phyloP scores from a whole-genome alignment of 2,113 vertebrate genomes.

The Morone saxatilis region DNA sequence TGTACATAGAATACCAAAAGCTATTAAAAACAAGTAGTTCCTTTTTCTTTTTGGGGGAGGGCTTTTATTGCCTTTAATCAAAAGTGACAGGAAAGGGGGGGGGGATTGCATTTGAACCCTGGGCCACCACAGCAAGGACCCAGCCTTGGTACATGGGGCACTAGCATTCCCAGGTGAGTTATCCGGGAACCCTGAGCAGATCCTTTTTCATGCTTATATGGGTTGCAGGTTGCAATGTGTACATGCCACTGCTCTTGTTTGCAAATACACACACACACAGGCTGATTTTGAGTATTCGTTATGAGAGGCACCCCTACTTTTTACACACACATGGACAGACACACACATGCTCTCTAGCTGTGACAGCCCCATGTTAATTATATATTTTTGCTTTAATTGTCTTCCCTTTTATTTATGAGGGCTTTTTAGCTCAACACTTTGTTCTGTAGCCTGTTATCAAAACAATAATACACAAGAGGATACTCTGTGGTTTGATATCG shows the following conservation, averaged over 20 bases:
- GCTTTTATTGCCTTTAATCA: too few species aligned
- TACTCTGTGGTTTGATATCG: constrained; percentile 3
- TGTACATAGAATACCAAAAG: neutral
- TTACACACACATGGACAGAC: neutral
- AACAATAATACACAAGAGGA: constrained; percentile 48
- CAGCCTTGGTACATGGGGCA: neutral
- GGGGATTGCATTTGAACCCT: too few species aligned
- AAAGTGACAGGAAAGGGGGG: neutral
- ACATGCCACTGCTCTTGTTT: neutral
- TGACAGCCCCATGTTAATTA: constrained; percentile 5
- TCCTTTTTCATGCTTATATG: neutral
- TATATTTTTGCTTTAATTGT: constrained; percentile 13
- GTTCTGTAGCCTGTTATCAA: constrained; percentile 27
- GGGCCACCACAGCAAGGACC: too few species aligned
- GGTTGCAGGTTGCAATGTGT: neutral
- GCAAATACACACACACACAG: neutral
- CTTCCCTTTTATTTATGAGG: neutral
- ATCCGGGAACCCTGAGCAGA: too few species aligned
- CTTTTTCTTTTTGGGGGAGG: too few species aligned
- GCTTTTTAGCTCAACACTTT: constrained; percentile 35
- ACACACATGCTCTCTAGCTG: neutral
- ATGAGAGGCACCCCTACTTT: neutral
- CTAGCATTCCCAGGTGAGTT: too few species aligned
- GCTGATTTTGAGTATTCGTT: constrained; percentile 17
- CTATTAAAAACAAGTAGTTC: too few species aligned